Conservation (phyloP, 1,140 invertebrate species). For the Aphelinus atriplicis region DNA sequence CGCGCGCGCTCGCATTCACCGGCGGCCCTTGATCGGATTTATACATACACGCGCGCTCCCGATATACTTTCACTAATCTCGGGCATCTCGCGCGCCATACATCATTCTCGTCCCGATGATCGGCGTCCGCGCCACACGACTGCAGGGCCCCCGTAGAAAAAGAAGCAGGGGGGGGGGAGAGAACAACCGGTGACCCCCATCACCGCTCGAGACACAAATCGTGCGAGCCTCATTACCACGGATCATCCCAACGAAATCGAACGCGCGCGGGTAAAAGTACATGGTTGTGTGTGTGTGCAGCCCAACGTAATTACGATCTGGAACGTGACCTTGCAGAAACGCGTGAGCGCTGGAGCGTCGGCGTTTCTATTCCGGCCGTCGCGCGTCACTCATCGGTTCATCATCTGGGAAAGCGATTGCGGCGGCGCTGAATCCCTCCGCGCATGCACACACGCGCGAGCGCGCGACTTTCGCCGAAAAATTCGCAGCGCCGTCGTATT, state of each 20-base stretch:
- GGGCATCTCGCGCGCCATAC: neutral
- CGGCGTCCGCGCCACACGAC: no score
- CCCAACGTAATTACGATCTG: conserved; percentile 11
- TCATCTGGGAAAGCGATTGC: conserved; percentile 5
- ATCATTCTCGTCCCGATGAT: no score
- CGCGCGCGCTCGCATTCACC: neutral
- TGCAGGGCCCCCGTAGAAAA: no score
- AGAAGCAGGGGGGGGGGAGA: no score
- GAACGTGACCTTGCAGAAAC: conserved; percentile 37
- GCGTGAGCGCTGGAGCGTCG: neutral
- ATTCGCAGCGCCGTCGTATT: neutral
- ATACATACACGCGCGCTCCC: neutral
- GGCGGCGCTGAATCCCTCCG: neutral
- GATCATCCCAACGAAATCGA: no score
- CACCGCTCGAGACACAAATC: no score
- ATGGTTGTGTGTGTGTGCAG: no score
- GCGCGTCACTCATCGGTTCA: no score
- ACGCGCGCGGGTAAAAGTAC: no score
- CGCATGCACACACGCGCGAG: neutral
- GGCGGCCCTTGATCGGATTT: neutral
- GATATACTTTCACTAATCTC: conserved; percentile 7
- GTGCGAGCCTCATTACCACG: no score
- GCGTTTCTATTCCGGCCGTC: conserved; percentile 6
- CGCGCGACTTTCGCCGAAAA: neutral
- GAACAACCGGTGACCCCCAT: no score